phyloP scores from a whole-genome alignment of 1,140 invertebrate genomes.

The Drosophila neocordata region DNA sequence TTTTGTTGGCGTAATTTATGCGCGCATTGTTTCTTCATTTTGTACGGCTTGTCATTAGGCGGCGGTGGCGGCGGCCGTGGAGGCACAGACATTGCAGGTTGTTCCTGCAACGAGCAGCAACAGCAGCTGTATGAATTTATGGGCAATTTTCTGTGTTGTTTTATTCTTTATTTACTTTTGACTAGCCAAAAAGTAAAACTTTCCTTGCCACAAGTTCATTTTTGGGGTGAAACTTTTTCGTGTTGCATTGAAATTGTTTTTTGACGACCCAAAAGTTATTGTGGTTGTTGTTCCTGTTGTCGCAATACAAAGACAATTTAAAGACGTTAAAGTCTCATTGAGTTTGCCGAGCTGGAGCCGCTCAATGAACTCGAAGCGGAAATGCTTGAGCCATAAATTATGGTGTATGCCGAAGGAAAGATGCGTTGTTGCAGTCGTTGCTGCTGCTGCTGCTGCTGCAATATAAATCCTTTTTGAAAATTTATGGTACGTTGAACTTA shows the following conservation, averaged over 20 bases:
- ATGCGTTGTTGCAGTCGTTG: slow-evolving; percentile 17
- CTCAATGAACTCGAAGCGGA: slow-evolving; percentile 70
- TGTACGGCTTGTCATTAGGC: slow-evolving; percentile 64
- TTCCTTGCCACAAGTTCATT: slow-evolving; percentile 39
- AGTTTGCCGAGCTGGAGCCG: slow-evolving; percentile 25
- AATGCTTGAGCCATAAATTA: slow-evolving; percentile 73
- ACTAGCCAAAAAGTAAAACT: slow-evolving; percentile 43
- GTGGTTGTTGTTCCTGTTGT: slow-evolving; percentile 21
- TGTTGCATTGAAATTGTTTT: slow-evolving; percentile 45
- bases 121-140: slow-evolving; percentile 72
- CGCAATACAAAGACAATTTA: slow-evolving; percentile 50
- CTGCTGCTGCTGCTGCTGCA: slow-evolving; percentile 24
- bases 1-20: slow-evolving; percentile 67
- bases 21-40: slow-evolving; percentile 78
- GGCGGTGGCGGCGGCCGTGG: not conserved
- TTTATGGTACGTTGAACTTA: slow-evolving; percentile 79
- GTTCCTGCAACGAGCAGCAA: slow-evolving; percentile 17
- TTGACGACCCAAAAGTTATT: slow-evolving; percentile 31
- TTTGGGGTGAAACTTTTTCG: slow-evolving; percentile 20
- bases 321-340: slow-evolving; percentile 46
- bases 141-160: slow-evolving; percentile 40
- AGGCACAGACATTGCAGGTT: not conserved
- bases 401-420: slow-evolving; percentile 36
- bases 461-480: slow-evolving; percentile 73
- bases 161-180: slow-evolving; percentile 29